Evolutionary conservation across 2,797 vertebrate species (phyloP).

Genomic region (Tolypeutes matacus): DNA sequence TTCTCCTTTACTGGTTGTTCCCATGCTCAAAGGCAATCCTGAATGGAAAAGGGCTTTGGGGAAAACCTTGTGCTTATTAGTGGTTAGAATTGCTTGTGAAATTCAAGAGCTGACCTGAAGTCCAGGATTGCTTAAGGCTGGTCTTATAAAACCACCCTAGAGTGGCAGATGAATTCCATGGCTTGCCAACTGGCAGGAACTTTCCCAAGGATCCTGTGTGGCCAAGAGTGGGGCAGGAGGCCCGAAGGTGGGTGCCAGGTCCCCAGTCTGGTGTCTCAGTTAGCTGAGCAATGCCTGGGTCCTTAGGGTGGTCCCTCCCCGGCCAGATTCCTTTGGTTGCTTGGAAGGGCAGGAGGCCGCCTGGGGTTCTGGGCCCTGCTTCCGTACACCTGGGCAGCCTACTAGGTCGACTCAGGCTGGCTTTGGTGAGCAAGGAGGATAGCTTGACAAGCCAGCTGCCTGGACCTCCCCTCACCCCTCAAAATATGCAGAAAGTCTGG

Average conservation of each 20-base stretch:
- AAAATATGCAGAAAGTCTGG: neutral
- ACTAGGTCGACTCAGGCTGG: slow-evolving; percentile 12
- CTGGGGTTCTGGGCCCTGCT: neutral
- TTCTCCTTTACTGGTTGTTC: neutral
- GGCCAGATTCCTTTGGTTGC: too few species aligned
- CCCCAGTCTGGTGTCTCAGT: neutral
- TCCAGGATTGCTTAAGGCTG: neutral
- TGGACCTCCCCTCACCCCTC: neutral
- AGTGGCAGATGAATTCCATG: neutral
- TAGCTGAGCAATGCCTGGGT: neutral
- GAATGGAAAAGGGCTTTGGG: neutral
- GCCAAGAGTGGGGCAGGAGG: neutral
- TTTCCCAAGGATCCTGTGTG: neutral
- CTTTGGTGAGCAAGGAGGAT: neutral
- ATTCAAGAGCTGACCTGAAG: neutral
- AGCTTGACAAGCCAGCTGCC: neutral
- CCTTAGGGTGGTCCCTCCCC: neutral
- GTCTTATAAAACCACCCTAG: neutral
- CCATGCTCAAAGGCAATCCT: neutral
- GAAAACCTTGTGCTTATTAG: neutral
- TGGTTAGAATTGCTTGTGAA: neutral
- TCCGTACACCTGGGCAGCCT: neutral
- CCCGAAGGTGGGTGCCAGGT: neutral
- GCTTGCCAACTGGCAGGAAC: neutral
- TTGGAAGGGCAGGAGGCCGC: fast-evolving